Evolutionary conservation across 92 coral and sea anemone species (phyloP).

Genomic region (Hydrozoanthus gracilis): DNA sequence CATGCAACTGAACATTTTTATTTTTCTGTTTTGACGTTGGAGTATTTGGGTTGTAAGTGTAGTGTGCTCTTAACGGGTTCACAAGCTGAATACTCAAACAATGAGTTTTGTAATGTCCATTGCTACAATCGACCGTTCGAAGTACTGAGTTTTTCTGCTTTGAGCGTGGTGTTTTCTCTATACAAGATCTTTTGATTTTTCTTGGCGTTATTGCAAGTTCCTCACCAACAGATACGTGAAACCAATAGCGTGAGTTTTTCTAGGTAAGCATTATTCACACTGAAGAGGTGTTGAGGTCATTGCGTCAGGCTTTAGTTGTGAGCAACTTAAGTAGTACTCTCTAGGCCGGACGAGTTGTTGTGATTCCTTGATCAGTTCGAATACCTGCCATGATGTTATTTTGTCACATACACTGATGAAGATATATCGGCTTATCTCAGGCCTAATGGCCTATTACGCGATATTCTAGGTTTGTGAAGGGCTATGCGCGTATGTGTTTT

Average conservation of each 20-base stretch:
- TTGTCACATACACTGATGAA: neutral
- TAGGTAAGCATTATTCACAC: neutral
- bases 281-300: neutral
- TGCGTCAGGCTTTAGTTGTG: neutral
- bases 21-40: too few relatives aligned
- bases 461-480: too few relatives aligned
- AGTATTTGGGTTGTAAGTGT: too few relatives aligned
- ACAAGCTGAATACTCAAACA: too few relatives aligned
- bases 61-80: too few relatives aligned
- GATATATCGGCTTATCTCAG: neutral
- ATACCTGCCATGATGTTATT: neutral
- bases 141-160: too few relatives aligned
- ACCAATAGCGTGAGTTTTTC: neutral
- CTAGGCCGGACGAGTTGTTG: slow-evolving; percentile 10
- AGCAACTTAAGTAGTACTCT: neutral
- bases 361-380: neutral
- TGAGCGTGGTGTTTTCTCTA: neutral
- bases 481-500: neutral
- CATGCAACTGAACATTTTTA: too few relatives aligned
- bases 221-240: neutral
- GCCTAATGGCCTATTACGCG: too few relatives aligned
- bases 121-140: too few relatives aligned
- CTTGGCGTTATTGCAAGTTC: neutral
- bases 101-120: too few relatives aligned
- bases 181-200: too few relatives aligned